Evolutionary conservation across 2,113 vertebrate species (phyloP).

Genomic region (Osmerus mordax): DNA sequence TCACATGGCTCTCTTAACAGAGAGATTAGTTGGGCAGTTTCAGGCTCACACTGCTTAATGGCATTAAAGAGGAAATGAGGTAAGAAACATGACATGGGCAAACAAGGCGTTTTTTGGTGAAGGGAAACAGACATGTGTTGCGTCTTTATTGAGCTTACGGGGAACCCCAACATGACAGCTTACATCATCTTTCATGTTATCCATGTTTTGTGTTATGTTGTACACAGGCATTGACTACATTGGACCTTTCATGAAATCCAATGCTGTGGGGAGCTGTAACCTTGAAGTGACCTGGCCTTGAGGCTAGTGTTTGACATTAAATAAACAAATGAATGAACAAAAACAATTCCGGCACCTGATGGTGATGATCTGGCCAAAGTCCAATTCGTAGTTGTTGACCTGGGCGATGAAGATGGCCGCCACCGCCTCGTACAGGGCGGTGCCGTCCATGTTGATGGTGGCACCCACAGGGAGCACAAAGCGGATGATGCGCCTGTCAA

Average conservation of each 20-base stretch:
- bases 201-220: no score
- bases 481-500: slow-evolving; percentile 91
- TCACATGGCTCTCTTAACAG: slow-evolving; percentile 46
- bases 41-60: slow-evolving; percentile 28
- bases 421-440: slow-evolving; percentile 92
- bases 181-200: not conserved
- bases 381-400: slow-evolving; percentile 95
- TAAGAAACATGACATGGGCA: not conserved
- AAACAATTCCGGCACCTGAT: slow-evolving; percentile 79
- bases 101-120: not conserved
- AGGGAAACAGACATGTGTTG: not conserved
- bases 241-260: no score
- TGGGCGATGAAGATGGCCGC: slow-evolving; percentile 97
- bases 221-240: no score
- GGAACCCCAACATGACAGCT: not conserved
- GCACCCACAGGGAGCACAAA: slow-evolving; percentile 94
- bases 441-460: slow-evolving; percentile 98
- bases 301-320: no score
- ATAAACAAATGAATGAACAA: not conserved
- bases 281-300: no score
- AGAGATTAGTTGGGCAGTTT: slow-evolving; percentile 44
- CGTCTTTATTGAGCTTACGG: not conserved
- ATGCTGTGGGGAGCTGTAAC: no score
- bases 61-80: slow-evolving; percentile 1
- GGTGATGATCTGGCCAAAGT: slow-evolving; percentile 96